A percentile compares a stretch with the other conserved stretches of the same genome.
Conservation (phyloP, 1,140 invertebrate genomes). For the Pseudachorutes palmiensis region DNA sequence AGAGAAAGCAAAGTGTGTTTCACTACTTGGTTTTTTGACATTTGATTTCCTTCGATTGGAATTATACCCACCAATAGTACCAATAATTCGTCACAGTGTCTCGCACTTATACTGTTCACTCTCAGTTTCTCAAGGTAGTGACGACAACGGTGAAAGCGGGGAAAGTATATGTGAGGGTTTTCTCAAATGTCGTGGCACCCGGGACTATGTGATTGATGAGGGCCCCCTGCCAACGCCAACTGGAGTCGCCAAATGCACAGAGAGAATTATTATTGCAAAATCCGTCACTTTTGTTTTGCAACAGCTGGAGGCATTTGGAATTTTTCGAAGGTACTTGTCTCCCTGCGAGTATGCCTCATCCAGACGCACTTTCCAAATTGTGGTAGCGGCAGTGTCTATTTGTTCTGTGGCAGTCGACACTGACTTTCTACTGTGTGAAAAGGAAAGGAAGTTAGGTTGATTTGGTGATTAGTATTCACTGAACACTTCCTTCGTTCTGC, state of each 20-base stretch:
- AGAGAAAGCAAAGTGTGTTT: neutral
- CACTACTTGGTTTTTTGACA: neutral
- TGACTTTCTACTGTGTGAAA: neutral
- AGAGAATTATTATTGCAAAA: neutral
- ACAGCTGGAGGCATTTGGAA: too few relatives aligned
- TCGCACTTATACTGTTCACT: neutral
- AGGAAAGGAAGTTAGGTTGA: neutral
- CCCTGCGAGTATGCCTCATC: too few relatives aligned
- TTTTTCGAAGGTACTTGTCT: neutral
- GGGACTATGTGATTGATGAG: neutral
- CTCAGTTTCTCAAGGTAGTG: neutral
- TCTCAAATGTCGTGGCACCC: too few relatives aligned
- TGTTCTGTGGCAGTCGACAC: too few relatives aligned
- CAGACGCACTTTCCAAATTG: too few relatives aligned
- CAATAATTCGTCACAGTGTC: neutral
- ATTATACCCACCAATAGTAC: too few relatives aligned
- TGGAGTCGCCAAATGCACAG: neutral
- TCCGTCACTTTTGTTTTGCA: neutral
- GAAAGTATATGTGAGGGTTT: neutral
- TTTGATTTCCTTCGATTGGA: too few relatives aligned
- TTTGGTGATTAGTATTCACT: constrained; percentile 2
- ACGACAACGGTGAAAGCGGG: neutral
- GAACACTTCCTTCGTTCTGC: neutral
- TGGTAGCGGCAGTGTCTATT: too few relatives aligned
- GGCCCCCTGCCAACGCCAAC: constrained; percentile 5